These are phyloP conservation scores for Blomia tropicalis DNA, from an alignment of 2,888 invertebrate species.

Conservation along the genomic window DNA sequence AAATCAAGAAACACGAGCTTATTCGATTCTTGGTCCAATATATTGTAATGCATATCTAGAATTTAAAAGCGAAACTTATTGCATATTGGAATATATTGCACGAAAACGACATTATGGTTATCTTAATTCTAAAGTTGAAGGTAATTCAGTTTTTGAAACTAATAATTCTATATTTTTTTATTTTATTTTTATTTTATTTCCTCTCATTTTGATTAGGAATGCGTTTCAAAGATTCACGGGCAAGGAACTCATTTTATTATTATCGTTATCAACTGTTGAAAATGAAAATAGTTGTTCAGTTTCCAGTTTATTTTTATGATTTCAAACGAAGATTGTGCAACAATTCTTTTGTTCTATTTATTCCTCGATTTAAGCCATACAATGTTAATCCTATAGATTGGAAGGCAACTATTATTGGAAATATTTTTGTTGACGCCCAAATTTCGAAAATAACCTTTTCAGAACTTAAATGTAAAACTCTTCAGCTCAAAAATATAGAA, in stretches of 20 bases:
- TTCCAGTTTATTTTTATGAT: conserved; percentile 45
- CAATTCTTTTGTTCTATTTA: neutral
- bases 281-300: conserved; percentile 29
- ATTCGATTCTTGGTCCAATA: conserved; percentile 43
- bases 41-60: conserved; percentile 34
- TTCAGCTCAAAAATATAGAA: neutral
- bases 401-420: conserved; percentile 19
- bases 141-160: neutral
- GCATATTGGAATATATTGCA: conserved; percentile 56
- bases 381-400: conserved; percentile 27
- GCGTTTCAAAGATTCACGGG: conserved; percentile 30
- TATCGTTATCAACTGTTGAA: conserved; percentile 7
- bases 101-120: conserved; percentile 51
- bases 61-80: conserved; percentile 46
- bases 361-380: conserved; percentile 23
- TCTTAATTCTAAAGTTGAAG: conserved; percentile 48
- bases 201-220: conserved; percentile 36
- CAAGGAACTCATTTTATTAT: conserved; percentile 12
- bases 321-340: conserved; percentile 29
- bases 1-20: conserved; percentile 45
- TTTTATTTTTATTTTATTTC: neutral
- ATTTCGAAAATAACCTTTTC: neutral
- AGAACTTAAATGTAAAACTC: neutral
- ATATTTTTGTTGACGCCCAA: neutral
- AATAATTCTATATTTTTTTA: neutral